A percentile compares a stretch with the other conserved stretches of the same genome.
These are phyloP conservation scores for Cyclina sinensis DNA, from an alignment of 1,140 invertebrate species.

Conservation along the genomic window DNA sequence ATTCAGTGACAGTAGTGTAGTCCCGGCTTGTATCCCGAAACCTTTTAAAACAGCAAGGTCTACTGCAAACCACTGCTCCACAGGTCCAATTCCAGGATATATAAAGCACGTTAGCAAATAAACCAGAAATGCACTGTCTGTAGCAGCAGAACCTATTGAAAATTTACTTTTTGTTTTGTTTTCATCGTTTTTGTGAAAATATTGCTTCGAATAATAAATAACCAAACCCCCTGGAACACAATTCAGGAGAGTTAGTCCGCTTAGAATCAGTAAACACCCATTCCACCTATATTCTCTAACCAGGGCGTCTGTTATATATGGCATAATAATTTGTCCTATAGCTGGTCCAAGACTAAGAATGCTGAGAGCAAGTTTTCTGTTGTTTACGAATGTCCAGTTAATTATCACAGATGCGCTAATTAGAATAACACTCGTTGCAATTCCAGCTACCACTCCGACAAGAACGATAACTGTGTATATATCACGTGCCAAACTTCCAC, in stretches of 20 bases:
- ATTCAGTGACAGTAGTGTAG: slow-evolving; percentile 25
- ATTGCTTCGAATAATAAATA: slow-evolving; percentile 8
- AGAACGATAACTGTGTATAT: slow-evolving; percentile 27
- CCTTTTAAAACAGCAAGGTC: slow-evolving; percentile 40
- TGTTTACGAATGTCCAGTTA: slow-evolving; percentile 17
- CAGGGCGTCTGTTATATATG: neutral
- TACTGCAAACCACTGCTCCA: slow-evolving; percentile 50
- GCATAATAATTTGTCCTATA: neutral
- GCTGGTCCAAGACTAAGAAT: slow-evolving; percentile 21
- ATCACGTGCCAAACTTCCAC: neutral
- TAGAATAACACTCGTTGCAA: neutral
- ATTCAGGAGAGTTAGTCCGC: neutral
- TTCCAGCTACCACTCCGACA: slow-evolving; percentile 1
- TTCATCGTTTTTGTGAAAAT: slow-evolving; percentile 1
- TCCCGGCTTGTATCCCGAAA: neutral
- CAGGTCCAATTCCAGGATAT: neutral
- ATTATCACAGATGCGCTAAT: neutral
- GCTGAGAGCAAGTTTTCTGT: slow-evolving; percentile 32
- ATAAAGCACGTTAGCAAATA: neutral
- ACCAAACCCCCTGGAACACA: slow-evolving; percentile 12
- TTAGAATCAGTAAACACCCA: slow-evolving; percentile 38
- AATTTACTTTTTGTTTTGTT: neutral
- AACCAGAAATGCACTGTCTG: neutral
- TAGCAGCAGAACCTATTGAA: neutral
- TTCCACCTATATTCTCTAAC: slow-evolving; percentile 18